phyloP scores from a whole-genome alignment of 2,797 vertebrate genomes.

The Enteromius afrohamiltoni region DNA sequence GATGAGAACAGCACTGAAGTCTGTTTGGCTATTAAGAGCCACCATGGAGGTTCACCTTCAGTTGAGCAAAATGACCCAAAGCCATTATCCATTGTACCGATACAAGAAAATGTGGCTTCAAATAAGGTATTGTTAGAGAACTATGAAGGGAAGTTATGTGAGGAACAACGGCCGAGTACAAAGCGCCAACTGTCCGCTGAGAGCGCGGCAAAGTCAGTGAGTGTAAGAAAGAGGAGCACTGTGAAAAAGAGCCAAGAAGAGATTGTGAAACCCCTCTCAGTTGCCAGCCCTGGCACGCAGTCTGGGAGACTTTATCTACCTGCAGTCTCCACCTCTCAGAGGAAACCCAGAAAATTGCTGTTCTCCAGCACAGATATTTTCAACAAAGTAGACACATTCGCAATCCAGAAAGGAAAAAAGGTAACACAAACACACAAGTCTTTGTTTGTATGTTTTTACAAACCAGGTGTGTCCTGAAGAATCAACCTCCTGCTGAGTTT shows the following conservation, averaged over 20 bases:
- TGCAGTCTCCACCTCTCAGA: conserved; percentile 54
- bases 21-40: conserved; percentile 29
- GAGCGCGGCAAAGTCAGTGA: conserved; percentile 73
- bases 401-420: conserved; percentile 73
- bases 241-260: conserved; percentile 71
- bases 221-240: conserved; percentile 78
- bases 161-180: conserved; percentile 74
- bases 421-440: conserved; percentile 61
- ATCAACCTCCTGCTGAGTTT: neutral
- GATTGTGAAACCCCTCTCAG: conserved; percentile 46
- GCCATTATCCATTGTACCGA: conserved; percentile 35
- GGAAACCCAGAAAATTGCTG: conserved; percentile 72
- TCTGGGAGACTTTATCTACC: conserved; percentile 56
- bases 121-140: conserved; percentile 67
- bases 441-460: neutral
- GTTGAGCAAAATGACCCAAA: conserved; percentile 32
- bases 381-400: conserved; percentile 73
- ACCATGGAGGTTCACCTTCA: conserved; percentile 25
- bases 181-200: conserved; percentile 81
- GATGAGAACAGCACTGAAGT: conserved; percentile 27
- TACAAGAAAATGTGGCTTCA: conserved; percentile 51
- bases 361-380: conserved; percentile 74
- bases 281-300: conserved; percentile 45
- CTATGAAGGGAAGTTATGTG: conserved; percentile 64
- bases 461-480: neutral